Evolutionary conservation across 2,888 invertebrate genomes (phyloP).

Genomic region (Anoncus sp.): DNA sequence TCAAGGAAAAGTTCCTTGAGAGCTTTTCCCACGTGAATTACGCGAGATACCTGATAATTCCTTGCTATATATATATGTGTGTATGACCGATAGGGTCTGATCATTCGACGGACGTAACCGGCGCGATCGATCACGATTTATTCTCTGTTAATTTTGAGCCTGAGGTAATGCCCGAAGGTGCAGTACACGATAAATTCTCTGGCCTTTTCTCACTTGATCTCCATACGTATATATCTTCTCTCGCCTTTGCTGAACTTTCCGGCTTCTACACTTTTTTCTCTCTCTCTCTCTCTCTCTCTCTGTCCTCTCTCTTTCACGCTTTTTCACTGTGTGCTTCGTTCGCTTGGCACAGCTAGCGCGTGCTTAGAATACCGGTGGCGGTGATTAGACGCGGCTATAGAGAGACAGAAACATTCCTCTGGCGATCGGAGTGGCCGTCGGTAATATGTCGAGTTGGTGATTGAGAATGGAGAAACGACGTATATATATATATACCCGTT

Average conservation of each 20-base stretch:
- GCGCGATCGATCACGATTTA: constrained; percentile 48
- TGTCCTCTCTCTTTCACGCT: too few relatives aligned
- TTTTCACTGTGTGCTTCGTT: constrained; percentile 38
- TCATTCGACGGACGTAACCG: constrained; percentile 36
- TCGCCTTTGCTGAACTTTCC: constrained; percentile 31
- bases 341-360: constrained; percentile 47
- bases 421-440: constrained; percentile 19
- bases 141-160: constrained; percentile 41
- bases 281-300: too few relatives aligned
- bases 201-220: not conserved
- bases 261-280: constrained; percentile 22
- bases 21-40: constrained; percentile 38
- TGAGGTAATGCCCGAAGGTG: constrained; percentile 35
- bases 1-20: too few relatives aligned
- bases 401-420: constrained; percentile 36
- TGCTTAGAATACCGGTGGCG: constrained; percentile 59
- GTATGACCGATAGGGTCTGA: constrained; percentile 29
- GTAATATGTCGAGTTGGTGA: constrained; percentile 23
- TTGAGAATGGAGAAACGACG: constrained; percentile 23
- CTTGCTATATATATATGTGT: too few relatives aligned
- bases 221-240: constrained; percentile 5
- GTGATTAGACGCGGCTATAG: constrained; percentile 56
- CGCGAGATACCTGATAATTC: too few relatives aligned
- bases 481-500: constrained; percentile 2
- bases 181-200: constrained; percentile 12